A percentile compares a stretch with the other conserved stretches of the same genome.
Conservation (phyloP, 2,797 vertebrate genomes). For the Halcyon badia region DNA sequence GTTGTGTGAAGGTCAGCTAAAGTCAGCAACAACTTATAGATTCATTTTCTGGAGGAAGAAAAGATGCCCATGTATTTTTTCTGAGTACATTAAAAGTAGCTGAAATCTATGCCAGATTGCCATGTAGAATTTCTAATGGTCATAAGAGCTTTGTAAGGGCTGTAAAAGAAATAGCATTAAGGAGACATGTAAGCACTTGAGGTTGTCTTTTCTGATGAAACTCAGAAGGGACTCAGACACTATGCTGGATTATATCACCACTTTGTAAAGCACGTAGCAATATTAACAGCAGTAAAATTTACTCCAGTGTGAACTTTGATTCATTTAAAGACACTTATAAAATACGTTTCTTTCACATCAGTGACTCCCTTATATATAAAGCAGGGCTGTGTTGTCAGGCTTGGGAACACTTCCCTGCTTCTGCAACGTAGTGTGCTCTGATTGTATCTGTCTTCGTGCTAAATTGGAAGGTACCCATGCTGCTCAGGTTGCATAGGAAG, state of each 20-base stretch:
- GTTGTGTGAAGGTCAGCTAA: conserved; percentile 76
- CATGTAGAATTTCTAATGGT: conserved; percentile 30
- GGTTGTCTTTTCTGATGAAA: conserved; percentile 33
- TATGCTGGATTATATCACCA: neutral
- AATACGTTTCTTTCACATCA: neutral
- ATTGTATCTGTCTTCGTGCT: neutral
- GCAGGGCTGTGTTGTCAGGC: neutral
- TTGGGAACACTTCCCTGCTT: neutral
- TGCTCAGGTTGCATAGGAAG: neutral
- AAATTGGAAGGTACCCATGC: neutral
- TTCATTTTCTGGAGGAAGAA: conserved; percentile 54
- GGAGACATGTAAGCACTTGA: conserved; percentile 1
- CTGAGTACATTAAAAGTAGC: conserved; percentile 12
- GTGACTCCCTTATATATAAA: neutral
- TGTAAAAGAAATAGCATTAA: conserved; percentile 37
- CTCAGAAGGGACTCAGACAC: neutral
- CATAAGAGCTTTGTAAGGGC: conserved; percentile 14
- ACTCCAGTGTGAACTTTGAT: neutral
- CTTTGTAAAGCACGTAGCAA: neutral
- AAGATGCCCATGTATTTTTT: conserved; percentile 30
- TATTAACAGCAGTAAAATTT: conserved; percentile 11
- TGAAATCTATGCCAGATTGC: conserved; percentile 43
- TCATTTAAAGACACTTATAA: neutral
- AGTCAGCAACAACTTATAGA: conserved; percentile 63
- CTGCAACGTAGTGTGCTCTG: neutral